Base-by-base conservation (phyloP, 2,113 vertebrate species). In the Pomatorhinus ruficollis region DNA sequence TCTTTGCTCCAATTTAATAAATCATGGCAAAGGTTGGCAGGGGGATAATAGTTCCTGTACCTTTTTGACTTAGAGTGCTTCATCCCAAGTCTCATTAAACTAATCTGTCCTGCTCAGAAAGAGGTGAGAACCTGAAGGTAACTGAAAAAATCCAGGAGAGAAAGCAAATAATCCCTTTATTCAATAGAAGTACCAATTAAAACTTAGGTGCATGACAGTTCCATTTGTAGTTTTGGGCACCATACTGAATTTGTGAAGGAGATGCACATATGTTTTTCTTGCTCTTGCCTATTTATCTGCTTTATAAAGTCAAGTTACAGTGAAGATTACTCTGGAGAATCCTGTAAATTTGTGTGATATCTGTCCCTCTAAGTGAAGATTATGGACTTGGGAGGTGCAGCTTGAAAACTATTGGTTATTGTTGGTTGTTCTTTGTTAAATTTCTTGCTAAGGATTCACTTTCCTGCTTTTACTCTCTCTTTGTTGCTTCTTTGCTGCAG, bases 231-330 rank as follows among this genome's bases (percentile, higher is more conserved):
- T 53, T 85, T 68, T 15, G 77, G 69, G 12, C 12, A 12, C 56
- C 1, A 1, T 87, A 63, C 52, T n/a, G 22, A 19, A 12, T 75
- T 20, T 0, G 0, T 23, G 35, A 44, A 77, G 25, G 70, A 71
- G 35, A 14, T 30, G 19, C 19, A 40, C 0, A 0, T 0, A 3
- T 6, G 3, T 33, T 35, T 74, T 11, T 54, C 35, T 81, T 45
- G 8, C 31, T 84, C 1, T 1, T 59, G 15, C 15, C 16, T 74
- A 4, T 60, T 95, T 40, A 61, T 8, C 5, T 82, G 15, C 40
- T 89, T 63, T 84, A 61, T 45, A 7, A 83, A 84, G 47, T 78
- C 49, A 31, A 21, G 4, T n/a, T 19, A 23, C 47, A 37, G 19
- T 47, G 28, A 37, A 15, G 45, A 11, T 28, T 22, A 11, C 27